These are phyloP conservation scores for Drosophila navojoa DNA, from an alignment of 1,140 invertebrate species.

Conservation along the genomic window DNA sequence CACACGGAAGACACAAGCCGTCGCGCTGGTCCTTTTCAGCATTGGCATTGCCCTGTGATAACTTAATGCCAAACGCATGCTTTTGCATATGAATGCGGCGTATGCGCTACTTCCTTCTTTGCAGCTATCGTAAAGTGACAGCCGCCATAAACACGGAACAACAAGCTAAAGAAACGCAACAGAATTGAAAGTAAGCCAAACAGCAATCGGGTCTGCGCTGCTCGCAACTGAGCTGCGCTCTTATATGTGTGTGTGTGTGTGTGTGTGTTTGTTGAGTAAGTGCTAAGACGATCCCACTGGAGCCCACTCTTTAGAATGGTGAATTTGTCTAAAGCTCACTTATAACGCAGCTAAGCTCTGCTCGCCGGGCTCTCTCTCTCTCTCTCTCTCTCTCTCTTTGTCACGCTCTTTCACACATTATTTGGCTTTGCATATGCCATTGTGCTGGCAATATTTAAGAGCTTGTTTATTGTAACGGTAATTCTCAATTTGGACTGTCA, in stretches of 20 bases:
- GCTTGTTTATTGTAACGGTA: too few relatives aligned
- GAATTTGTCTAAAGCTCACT: background rate
- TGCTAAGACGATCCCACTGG: background rate
- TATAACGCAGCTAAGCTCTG: too few relatives aligned
- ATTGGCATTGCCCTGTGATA: conserved; percentile 59
- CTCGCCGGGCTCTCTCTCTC: too few relatives aligned
- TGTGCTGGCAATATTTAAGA: too few relatives aligned
- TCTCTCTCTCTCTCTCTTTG: too few relatives aligned
- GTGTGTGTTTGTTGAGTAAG: background rate
- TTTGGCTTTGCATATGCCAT: too few relatives aligned
- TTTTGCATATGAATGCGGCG: conserved; percentile 43
- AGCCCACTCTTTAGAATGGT: background rate
- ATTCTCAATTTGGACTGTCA: too few relatives aligned
- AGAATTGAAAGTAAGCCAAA: background rate
- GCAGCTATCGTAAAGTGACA: conserved; percentile 28
- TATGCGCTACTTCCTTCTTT: conserved; percentile 35
- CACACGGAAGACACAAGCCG: conserved; percentile 1
- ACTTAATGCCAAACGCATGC: conserved; percentile 76
- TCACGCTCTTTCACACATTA: too few relatives aligned
- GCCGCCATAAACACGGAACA: conserved; percentile 23
- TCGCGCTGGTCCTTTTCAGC: conserved; percentile 47
- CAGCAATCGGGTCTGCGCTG: background rate
- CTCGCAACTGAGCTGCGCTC: background rate
- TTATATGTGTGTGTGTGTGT: background rate
- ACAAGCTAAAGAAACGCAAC: background rate